Percentiles rank a stretch among this genome's conserved stretches.
These are phyloP conservation scores for Brachylomia viminalis DNA, from an alignment of 2,888 invertebrate genomes.

Conservation along the genomic window DNA sequence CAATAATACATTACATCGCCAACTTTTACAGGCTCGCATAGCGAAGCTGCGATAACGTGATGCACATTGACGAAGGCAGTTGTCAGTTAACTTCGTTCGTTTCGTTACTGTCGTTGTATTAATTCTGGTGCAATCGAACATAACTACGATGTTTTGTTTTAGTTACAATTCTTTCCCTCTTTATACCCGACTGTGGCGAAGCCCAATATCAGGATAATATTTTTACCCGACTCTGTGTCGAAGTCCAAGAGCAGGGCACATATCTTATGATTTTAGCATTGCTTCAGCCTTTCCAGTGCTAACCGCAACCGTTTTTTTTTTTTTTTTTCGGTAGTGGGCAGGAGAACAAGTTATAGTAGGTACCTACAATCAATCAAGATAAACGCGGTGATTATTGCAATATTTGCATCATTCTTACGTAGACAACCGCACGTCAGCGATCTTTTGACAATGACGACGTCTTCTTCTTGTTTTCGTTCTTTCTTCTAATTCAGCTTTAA, in stretches of 20 bases:
- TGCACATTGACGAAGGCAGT: conserved; percentile 24
- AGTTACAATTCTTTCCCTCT: not conserved
- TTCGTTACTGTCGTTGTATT: no score
- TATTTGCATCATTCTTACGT: not conserved
- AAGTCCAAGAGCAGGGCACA: not conserved
- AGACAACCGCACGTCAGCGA: not conserved
- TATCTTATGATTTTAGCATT: not conserved
- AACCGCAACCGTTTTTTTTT: not conserved
- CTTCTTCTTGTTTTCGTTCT: not conserved
- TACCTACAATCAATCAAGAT: no score
- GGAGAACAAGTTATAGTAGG: not conserved
- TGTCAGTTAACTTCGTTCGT: not conserved
- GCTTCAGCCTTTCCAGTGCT: not conserved
- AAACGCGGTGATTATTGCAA: not conserved
- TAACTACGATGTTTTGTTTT: not conserved
- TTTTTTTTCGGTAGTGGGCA: not conserved
- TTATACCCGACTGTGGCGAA: no score
- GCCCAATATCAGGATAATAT: no score
- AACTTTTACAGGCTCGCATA: conserved; percentile 17
- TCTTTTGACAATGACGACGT: not conserved
- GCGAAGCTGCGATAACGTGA: conserved; percentile 32
- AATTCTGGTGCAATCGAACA: conserved; percentile 5
- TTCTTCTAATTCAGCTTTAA: not conserved
- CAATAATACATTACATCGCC: conserved; percentile 1
- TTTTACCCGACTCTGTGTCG: no score